Base-by-base conservation (phyloP, 2,113 vertebrate genomes). In the Engystomops pustulosus region DNA sequence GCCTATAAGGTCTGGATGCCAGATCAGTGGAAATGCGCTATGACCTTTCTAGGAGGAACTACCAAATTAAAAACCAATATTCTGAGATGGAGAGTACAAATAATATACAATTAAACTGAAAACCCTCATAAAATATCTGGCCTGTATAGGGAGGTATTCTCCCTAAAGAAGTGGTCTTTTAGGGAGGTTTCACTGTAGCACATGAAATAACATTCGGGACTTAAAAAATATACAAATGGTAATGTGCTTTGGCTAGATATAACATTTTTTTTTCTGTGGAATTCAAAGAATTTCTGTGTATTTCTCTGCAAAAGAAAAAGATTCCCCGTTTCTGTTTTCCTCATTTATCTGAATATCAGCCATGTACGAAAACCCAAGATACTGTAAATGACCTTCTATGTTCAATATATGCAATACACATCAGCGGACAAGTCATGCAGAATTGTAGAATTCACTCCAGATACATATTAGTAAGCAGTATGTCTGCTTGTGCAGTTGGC, bases 371-470 rank as follows among this genome's bases (percentile, higher is more conserved):
- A 72, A 6, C 8, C 41, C 25, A 49, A 17, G 15, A 18, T 41
- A 41, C 38, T 41, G 38, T 9, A 36, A 6, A 74, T 49, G 25
- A 30, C 45, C 27, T 74, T 74, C 17, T 74, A 49, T 49, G 44
- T 23, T 49, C 8, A 74, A 74, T 49, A 32, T 32, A 45, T 20
- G 25, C 41, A 47, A 27, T 74, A 14, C 18, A 15, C 15, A 25
- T 47, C 70, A n/a, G 70, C 70, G 45, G 70, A 72, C 41, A 27
- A 17, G 41, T 72, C 70, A 72, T 27, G 25, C 44, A 49, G 8
- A 49, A 30, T 49, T 17, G 23, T 11, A 32, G 14, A 27, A 32
- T 32, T 18, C 44, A 49, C 5, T 9, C 44, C 20, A 27, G 44
- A 34, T 3, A 36, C 20, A 10, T 15, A 36, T 20, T 20, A 7